Conservation (phyloP, 1,140 invertebrate species). For the Drepana arcuata region DNA sequence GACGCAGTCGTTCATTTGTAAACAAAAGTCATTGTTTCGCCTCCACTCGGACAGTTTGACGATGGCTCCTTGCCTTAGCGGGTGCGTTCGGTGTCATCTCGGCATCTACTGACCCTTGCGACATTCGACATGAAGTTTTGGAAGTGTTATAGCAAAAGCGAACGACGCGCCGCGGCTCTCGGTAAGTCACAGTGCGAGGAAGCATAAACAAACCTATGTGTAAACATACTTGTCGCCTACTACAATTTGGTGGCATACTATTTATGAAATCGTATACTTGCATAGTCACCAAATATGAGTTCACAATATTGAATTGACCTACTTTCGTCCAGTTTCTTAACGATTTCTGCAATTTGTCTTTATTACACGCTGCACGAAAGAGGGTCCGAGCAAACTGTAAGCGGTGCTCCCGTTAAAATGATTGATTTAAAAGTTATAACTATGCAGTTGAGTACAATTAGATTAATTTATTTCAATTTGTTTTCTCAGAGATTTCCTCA, state of each 20-base stretch:
- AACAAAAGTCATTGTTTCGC: conserved; percentile 69
- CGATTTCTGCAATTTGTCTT: conserved; percentile 23
- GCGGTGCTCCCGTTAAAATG: no score
- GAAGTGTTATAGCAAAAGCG: conserved; percentile 44
- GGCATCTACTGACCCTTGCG: conserved; percentile 20
- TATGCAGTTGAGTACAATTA: no score
- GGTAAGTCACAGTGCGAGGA: conserved; percentile 25
- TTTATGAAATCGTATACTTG: no score
- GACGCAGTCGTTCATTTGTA: conserved; percentile 53
- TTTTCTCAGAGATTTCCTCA: no score
- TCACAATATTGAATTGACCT: conserved; percentile 21
- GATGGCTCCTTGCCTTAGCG: conserved; percentile 45
- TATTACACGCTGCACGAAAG: conserved; percentile 13
- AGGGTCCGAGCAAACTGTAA: conserved; percentile 10
- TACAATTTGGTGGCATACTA: no score
- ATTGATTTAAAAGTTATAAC: no score
- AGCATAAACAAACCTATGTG: background rate
- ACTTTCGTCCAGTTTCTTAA: conserved; percentile 13
- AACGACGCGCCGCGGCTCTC: conserved; percentile 22
- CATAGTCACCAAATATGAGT: no score
- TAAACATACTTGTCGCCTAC: background rate
- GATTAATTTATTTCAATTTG: no score
- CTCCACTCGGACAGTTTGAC: conserved; percentile 52
- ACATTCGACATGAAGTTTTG: conserved; percentile 53
- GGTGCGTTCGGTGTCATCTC: conserved; percentile 39